Conservation (phyloP, 2,797 vertebrate genomes). For the Chaunax sp. region DNA sequence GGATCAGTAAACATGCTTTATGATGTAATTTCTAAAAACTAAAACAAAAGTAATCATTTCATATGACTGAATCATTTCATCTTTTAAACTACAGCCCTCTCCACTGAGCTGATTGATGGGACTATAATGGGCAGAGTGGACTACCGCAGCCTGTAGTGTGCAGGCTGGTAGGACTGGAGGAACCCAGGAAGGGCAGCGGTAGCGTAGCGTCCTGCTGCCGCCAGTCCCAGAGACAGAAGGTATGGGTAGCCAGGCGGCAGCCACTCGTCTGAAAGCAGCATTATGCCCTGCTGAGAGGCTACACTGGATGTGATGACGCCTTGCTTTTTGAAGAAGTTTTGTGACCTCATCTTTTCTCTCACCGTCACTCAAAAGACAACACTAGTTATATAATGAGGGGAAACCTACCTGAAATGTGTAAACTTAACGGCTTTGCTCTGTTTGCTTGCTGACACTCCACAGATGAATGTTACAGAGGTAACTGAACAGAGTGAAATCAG, state of each 20-base stretch:
- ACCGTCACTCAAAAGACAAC: neutral
- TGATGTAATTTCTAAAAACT: no score
- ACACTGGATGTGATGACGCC: neutral
- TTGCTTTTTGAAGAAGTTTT: neutral
- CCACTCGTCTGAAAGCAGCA: neutral
- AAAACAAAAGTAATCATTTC: no score
- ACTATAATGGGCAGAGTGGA: neutral
- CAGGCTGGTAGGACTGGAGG: neutral
- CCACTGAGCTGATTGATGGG: neutral
- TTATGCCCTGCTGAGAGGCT: neutral
- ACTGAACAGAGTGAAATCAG: constrained; percentile 34
- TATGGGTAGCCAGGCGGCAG: neutral
- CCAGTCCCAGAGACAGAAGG: neutral
- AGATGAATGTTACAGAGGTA: constrained; percentile 43
- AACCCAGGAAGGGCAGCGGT: neutral
- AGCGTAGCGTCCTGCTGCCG: neutral
- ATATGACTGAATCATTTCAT: no score
- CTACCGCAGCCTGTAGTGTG: neutral
- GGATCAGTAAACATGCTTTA: no score
- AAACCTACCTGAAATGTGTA: constrained; percentile 20
- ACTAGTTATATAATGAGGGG: neutral
- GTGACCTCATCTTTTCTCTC: constrained; percentile 7
- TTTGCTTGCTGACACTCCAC: constrained; percentile 38
- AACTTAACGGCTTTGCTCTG: constrained; percentile 23
- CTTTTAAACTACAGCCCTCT: no score